Base-by-base conservation (phyloP, 2,888 invertebrate species). In the Lottia scabra region DNA sequence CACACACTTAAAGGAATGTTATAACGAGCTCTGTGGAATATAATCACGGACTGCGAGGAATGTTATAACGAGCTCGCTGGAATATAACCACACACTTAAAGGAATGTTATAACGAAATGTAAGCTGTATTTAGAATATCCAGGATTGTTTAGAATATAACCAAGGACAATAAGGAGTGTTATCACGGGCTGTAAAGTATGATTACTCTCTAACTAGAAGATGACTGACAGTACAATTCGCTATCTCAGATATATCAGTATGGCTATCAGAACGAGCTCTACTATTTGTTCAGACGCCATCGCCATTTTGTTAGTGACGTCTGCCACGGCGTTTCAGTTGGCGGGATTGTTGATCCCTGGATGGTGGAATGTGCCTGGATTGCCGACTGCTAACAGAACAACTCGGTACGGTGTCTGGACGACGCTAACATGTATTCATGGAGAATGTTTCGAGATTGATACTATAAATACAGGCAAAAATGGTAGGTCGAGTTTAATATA, bases 271-370 rank as follows among this genome's bases (percentile, higher is more conserved):
- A 56, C 56, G 2, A 56, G 56, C 23, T 56, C 56, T 19, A 23
- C 56, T 13, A 56, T 56, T 23, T 56, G 56, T 16, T 23, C 56
- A 23, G 70, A 70, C 30, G 30, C 48, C 1, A 63, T 64, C 1
- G 64, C 70, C 15, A 64, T 70, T 16, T 64, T 70, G 4, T 64
- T 70, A 23, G 70, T 45, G 64, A 64, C 70, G 26, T 44, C 48
- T 19, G 63, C 70, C 12, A 44, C 65, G 15, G 70, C 70, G 13
- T 70, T 63, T 46, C 70, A 70, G n/a, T 48, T 70, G n/a, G 64
- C 64, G 1, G 70, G 70, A n/a, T 26, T 70, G 19, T 30, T 70
- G 16, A 64, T 44, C 15, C 70, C 70, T 3, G 70, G 70, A n/a
- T 70, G 70, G 70, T 70, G 70, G 70, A 45, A 65, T 10, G 70